Base-by-base conservation (phyloP, 2,113 vertebrate species). In the Anolis carolinensis region DNA sequence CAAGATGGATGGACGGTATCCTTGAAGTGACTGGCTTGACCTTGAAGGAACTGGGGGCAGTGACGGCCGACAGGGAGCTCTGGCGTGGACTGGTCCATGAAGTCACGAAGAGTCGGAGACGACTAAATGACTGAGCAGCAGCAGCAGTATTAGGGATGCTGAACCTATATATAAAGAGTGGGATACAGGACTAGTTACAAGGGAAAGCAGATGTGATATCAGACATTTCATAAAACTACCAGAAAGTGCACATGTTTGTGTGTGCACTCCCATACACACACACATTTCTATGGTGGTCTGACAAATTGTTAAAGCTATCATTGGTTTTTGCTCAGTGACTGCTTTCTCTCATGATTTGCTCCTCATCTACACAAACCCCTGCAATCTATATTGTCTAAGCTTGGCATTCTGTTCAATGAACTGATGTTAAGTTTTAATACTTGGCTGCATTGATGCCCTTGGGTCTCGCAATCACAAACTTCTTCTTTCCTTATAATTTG, bases 361-460 rank as follows among this genome's bases (percentile, higher is more conserved):
- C 30, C 52, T 84, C 79, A 86, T 73, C 36, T 65, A 50, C n/a
- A 71, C 48, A 75, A 75, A 84, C 52, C 70, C 20, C 73, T 36
- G 52, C 25, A 63, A 80, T 86, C 48, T 63, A 27, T 34, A 20
- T 63, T 86, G 32, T 55, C 32, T 32, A 32, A 59, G 44, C 39
- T 34, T 82, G n/a, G 30, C n/a, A 14, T 68, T 50, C 68, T 74
- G 39, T 32, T 73, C 55, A 72, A 44, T 70, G 72, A 82, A 77
- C 44, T 23, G 62, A 68, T 52, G 44, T 30, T 67, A 68, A 36
- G 10, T 76, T 77, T 70, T n/a, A 55, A 81, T 75, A 30, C 21
- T 63, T 36, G 39, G 70, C 23, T 82, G 48, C 63, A 44, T 77
- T 79, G 63, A 21, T 67, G 62, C 73, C 68, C 70, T 30, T 68